A percentile compares a stretch with the other conserved stretches of the same genome.
These are phyloP conservation scores for Nemotelus pantherinus DNA, from an alignment of 2,888 invertebrate genomes.

Conservation along the genomic window DNA sequence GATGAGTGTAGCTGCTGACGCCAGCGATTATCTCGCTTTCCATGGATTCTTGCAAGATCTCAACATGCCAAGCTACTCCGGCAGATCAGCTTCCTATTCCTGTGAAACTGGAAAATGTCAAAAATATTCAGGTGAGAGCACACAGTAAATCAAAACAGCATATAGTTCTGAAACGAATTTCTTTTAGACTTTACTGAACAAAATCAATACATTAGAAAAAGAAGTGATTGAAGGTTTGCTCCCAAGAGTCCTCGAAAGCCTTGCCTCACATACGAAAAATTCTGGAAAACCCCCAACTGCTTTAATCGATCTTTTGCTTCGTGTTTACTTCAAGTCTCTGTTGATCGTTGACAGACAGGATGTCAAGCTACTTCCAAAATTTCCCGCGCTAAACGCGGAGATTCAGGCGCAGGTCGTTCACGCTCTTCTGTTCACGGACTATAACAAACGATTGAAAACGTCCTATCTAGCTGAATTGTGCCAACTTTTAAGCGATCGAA, in stretches of 20 bases:
- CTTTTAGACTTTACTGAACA: neutral
- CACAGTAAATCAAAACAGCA: too few species aligned
- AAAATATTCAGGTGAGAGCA: too few species aligned
- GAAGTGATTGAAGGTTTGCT: neutral
- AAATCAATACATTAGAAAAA: neutral
- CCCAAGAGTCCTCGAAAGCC: too few species aligned
- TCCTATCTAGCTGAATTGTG: constrained; percentile 54
- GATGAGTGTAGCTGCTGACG: too few species aligned
- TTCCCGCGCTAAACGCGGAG: constrained; percentile 4
- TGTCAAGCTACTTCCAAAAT: constrained; percentile 7
- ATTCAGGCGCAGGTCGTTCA: constrained; percentile 54
- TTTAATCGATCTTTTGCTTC: constrained; percentile 38
- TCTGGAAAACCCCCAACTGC: neutral
- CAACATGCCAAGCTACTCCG: too few species aligned
- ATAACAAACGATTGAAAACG: constrained; percentile 53
- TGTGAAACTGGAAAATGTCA: too few species aligned
- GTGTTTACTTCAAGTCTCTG: constrained; percentile 58
- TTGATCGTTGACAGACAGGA: constrained; percentile 55
- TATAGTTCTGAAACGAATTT: neutral
- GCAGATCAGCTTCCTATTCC: too few species aligned
- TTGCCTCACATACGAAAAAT: too few species aligned
- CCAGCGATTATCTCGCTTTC: too few species aligned
- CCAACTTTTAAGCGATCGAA: constrained; percentile 53
- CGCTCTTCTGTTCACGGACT: constrained; percentile 58
- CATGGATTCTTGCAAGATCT: too few species aligned